Conservation (phyloP, 1,140 invertebrate species). For the Euwallacea fornicatus region DNA sequence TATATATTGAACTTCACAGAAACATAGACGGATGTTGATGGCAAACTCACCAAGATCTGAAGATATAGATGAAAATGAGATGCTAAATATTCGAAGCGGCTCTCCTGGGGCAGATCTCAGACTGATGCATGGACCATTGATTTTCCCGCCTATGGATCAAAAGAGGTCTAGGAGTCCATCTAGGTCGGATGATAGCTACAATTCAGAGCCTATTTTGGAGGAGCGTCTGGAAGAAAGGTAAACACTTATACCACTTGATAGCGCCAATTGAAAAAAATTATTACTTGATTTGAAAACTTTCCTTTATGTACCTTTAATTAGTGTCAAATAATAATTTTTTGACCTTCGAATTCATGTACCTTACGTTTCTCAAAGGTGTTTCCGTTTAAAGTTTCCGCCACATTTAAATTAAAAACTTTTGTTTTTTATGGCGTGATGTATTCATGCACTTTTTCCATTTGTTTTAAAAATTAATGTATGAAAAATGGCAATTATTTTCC, state of each 20-base stretch:
- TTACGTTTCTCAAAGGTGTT: too few species aligned
- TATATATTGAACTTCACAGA: conserved; percentile 30
- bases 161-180: conserved; percentile 20
- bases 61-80: conserved; percentile 72
- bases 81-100: conserved; percentile 75
- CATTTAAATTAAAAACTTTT: too few species aligned
- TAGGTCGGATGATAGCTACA: conserved; percentile 44
- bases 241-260: background rate
- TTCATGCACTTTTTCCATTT: too few species aligned
- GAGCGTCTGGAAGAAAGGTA: conserved; percentile 14
- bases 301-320: too few species aligned
- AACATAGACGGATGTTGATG: conserved; percentile 51
- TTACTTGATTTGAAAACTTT: too few species aligned
- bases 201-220: conserved; percentile 37
- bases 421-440: too few species aligned
- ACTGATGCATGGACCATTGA: background rate
- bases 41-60: conserved; percentile 54
- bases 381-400: too few species aligned
- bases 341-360: too few species aligned
- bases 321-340: too few species aligned
- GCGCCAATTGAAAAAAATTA: background rate
- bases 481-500: too few species aligned
- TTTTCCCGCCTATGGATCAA: conserved; percentile 6
- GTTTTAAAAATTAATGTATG: too few species aligned
- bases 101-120: conserved; percentile 54